Evolutionary conservation across 1,140 invertebrate genomes (phyloP), one percentile per base, ranked within the genome.

Genomic region (Leptinotarsa undecemlineata): DNA sequence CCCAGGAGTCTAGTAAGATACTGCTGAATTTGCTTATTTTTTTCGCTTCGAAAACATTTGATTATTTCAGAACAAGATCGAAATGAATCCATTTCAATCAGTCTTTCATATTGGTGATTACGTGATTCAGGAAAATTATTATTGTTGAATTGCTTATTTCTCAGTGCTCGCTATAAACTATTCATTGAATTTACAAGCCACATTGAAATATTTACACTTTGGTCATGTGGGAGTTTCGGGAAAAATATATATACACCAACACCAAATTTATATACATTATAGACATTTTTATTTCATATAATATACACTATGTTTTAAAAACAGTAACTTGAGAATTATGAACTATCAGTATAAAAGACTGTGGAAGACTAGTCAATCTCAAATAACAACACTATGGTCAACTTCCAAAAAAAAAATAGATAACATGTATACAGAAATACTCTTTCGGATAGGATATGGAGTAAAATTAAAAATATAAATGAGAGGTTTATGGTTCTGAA

Each of bases 321-420:
- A 81, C 77, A 75, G 77, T 77, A 80, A 77, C 76, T 76, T 75
- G 73, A 69, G 68, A 69, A 48, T 20, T 69, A 69, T 42, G 19
- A 69, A 74, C 63, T 64, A 64, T 64, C 63, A 75, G 78, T 80
- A 80, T 77, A 75, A 72, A 80, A 82, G 79, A 81, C 77, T 79
- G 79, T 69, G 61, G 67, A 74, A 79, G 82, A 83, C 82, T 83
- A 83, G 82, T 80, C 81, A 81, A 81, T 79, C 79, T 81, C 78
- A 80, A 76, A 80, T 78, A 77, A 79, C 75, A 68, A 75, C 20
- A 64, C 20, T 64, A 33, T 23, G 63, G n/a, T 64, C 63, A 15
- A 64, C 26, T 64, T 64, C 11, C 20, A 17, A 64, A 64, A 69
- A 42, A 42, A 42, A 74, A 48, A 73, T 73, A 21, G 17, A 60